Base-by-base conservation (phyloP, 2,113 vertebrate species). In the Aythya baeri region DNA sequence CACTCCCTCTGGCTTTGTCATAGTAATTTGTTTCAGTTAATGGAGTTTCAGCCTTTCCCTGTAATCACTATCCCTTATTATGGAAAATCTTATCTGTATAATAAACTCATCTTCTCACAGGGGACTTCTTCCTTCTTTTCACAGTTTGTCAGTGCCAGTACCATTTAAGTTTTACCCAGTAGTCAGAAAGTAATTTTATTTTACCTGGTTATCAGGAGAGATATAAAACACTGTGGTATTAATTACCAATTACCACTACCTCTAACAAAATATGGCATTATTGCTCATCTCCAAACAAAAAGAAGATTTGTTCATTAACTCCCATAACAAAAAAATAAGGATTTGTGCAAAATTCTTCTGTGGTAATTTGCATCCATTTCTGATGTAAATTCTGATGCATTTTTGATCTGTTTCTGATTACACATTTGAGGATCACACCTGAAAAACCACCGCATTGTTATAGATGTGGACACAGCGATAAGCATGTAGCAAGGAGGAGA, bases 81-180 rank as follows among this genome's bases (percentile, higher is more conserved):
- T 91, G 90, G 94, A 96, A 96, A 96, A 95, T 95, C 96, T 96
- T 96, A 95, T 93, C 92, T 93, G 85, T 94, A 95, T 94, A 96
- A 96, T 94, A 96, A 97, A 96, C 93, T 96, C 91, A 66, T 94
- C 84, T 71, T 91, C 92, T 91, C 96, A 84, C 93, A 63, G n/a
- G 90, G 92, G 92, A 97, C 74, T 54, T 89, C 77, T 91, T 55
- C 27, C 62, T 94, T 86, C 80, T 80, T 88, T 91, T 86, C 90
- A 93, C 54, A 94, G 74, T 95, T 96, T 87, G 81, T 82, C 96
- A 96, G 80, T 93, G 96, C 83, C 92, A 95, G 43, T 36, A 92
- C 31, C 57, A 72, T 61, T 93, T 88, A 90, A 71, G 87, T 71
- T 84, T 59, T 92, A 91, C 49, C 70, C 79, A 14, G 62, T 79